A percentile compares a stretch with the other conserved stretches of the same genome.
These are phyloP conservation scores for Drosophila sordidula DNA, from an alignment of 2,888 invertebrate species.

Conservation along the genomic window DNA sequence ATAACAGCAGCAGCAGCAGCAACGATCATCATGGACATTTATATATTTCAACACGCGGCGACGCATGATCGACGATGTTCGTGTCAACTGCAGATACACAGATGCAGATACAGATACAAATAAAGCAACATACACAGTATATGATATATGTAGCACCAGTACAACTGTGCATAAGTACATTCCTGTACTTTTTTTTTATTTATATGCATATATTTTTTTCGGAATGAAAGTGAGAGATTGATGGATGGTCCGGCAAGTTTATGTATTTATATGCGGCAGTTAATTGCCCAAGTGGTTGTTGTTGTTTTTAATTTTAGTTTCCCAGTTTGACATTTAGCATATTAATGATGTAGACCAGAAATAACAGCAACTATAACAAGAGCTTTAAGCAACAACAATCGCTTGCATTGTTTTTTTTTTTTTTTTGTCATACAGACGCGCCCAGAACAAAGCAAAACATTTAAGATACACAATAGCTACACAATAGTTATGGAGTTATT, in stretches of 20 bases:
- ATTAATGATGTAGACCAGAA: constrained; percentile 56
- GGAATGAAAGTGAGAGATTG: constrained; percentile 75
- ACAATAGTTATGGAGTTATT: constrained; percentile 31
- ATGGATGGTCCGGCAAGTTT: constrained; percentile 58
- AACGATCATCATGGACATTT: constrained; percentile 55
- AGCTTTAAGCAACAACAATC: constrained; percentile 27
- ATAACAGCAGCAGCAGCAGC: constrained; percentile 15
- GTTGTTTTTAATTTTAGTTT: constrained; percentile 16
- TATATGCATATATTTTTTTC: constrained; percentile 17
- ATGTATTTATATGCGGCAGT: constrained; percentile 36
- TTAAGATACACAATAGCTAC: constrained; percentile 22
- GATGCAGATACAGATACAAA: constrained; percentile 26
- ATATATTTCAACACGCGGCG: constrained; percentile 46
- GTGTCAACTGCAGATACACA: constrained; percentile 48
- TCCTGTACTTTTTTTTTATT: constrained; percentile 27
- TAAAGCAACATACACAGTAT: constrained; percentile 4
- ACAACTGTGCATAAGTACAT: constrained; percentile 25
- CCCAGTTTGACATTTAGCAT: constrained; percentile 53
- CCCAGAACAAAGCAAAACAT: constrained; percentile 48
- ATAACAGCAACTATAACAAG: constrained; percentile 11
- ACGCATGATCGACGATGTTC: constrained; percentile 51
- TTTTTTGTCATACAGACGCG: constrained; percentile 33
- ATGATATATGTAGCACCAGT: constrained; percentile 27
- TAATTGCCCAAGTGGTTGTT: constrained; percentile 36
- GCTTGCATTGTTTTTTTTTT: constrained; percentile 45